These are phyloP conservation scores for Drosophila kuntzei DNA, from an alignment of 2,888 invertebrate genomes.

Conservation along the genomic window DNA sequence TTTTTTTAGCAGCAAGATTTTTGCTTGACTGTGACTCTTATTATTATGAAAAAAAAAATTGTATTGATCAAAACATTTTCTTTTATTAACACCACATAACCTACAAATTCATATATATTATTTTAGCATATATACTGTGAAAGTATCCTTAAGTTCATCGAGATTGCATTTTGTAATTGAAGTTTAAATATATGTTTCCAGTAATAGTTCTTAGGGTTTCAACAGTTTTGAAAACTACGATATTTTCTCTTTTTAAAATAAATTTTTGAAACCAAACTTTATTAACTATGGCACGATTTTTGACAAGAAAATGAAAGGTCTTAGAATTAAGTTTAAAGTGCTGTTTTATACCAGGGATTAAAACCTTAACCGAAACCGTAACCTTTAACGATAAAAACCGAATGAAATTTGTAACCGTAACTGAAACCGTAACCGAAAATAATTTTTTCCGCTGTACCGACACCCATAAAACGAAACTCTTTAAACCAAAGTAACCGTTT, in stretches of 20 bases:
- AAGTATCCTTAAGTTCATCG: background rate
- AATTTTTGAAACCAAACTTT: background rate
- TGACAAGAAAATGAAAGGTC: too few relatives aligned
- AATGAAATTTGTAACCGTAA: too few relatives aligned
- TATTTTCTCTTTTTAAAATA: background rate
- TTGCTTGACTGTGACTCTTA: background rate
- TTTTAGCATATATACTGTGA: background rate
- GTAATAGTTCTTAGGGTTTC: background rate
- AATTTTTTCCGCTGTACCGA: too few relatives aligned
- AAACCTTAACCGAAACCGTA: too few relatives aligned
- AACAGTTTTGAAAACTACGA: background rate
- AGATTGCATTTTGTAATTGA: background rate
- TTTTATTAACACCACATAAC: slow-evolving; percentile 1
- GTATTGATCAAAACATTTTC: background rate
- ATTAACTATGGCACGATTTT: too few relatives aligned
- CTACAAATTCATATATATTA: background rate
- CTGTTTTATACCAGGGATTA: too few relatives aligned
- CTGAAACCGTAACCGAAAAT: too few relatives aligned
- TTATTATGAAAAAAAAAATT: background rate
- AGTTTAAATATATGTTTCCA: background rate
- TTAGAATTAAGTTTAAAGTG: too few relatives aligned
- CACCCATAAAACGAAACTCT: too few relatives aligned
- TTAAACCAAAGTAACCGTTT: too few relatives aligned
- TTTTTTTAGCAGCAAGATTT: background rate
- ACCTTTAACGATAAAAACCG: too few relatives aligned